phyloP scores from a whole-genome alignment of 2,113 vertebrate genomes.

The Prietella phreatophila region DNA sequence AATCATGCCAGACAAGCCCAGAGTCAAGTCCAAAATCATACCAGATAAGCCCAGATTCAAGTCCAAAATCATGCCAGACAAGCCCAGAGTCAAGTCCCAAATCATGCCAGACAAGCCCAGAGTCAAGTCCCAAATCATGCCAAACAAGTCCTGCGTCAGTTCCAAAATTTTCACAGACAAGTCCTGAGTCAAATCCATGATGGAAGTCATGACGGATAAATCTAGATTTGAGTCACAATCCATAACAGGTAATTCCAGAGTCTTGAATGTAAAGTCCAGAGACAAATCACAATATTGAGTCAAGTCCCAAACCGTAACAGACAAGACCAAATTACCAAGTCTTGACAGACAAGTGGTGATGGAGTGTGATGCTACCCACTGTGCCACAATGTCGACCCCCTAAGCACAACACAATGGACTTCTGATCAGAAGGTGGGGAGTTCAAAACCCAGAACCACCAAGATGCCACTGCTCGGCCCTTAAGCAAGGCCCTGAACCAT shows the following conservation, averaged over 20 bases:
- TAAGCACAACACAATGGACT: background rate
- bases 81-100: background rate
- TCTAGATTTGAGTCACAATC: background rate
- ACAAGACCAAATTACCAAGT: background rate
- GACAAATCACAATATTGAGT: background rate
- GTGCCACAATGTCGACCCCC: background rate
- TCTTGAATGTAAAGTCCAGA: background rate
- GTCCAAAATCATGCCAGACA: background rate
- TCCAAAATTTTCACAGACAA: background rate
- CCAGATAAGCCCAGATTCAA: background rate
- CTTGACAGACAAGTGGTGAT: background rate
- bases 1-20: background rate
- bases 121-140: background rate
- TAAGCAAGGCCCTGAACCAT: too few relatives aligned
- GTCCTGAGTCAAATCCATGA: background rate
- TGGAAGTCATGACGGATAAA: background rate
- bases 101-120: background rate
- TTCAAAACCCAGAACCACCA: too few relatives aligned
- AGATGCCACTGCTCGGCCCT: too few relatives aligned
- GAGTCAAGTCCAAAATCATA: background rate
- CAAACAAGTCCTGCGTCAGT: background rate
- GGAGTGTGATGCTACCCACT: background rate
- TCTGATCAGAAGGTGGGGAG: too few relatives aligned
- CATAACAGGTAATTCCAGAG: too few relatives aligned
- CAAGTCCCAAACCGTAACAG: background rate